Conservation (phyloP, 2,113 vertebrate genomes). For the Myanophis thanlyinensis region DNA sequence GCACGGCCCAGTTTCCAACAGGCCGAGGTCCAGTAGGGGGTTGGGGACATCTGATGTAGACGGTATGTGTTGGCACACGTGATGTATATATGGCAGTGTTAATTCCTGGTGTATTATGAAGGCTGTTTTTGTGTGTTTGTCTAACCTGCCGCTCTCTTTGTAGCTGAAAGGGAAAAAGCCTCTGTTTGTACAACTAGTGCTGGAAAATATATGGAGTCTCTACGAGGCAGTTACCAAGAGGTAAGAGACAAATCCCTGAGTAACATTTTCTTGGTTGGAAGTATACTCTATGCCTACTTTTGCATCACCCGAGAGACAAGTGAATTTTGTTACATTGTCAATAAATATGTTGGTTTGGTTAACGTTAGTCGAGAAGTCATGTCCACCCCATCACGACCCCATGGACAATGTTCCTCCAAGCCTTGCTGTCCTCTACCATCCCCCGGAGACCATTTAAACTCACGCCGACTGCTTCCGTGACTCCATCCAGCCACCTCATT, state of each 20-base stretch:
- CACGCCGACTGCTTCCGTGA: no score
- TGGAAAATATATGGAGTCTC: conserved; percentile 97
- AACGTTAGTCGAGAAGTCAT: no score
- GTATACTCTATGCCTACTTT: neutral
- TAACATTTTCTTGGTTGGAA: neutral
- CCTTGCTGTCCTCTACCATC: no score
- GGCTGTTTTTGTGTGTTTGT: neutral
- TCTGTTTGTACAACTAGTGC: conserved; percentile 93
- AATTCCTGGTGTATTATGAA: neutral
- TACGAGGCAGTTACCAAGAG: conserved; percentile 93
- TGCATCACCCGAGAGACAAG: neutral
- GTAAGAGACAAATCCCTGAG: conserved; percentile 66
- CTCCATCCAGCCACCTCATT: no score
- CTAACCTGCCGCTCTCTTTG: conserved; percentile 17
- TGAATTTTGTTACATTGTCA: neutral
- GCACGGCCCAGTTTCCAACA: no score
- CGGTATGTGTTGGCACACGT: no score
- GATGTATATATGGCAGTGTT: neutral
- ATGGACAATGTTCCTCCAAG: no score
- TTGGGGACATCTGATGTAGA: no score
- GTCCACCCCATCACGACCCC: no score
- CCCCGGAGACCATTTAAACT: no score
- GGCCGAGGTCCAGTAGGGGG: no score
- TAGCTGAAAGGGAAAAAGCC: conserved; percentile 95
- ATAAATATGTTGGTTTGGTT: neutral